These are phyloP conservation scores for Poicephalus gulielmi DNA, from an alignment of 2,113 vertebrate genomes.

Conservation along the genomic window DNA sequence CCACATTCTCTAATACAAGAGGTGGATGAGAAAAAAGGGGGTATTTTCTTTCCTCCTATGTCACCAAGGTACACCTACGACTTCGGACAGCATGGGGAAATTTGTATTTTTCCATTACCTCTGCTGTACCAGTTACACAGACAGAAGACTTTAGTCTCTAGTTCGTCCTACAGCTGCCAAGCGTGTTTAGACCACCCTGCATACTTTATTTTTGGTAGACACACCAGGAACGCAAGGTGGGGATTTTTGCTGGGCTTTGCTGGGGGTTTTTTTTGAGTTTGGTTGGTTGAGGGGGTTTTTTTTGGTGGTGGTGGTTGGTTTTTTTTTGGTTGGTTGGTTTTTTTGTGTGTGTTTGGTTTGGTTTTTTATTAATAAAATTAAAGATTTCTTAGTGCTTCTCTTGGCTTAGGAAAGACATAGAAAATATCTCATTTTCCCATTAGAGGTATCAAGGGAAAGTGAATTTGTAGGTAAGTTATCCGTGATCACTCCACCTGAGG, in stretches of 20 bases:
- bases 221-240: not conserved
- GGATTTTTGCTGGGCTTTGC: not conserved
- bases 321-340: no score
- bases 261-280: not conserved
- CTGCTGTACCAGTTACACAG: not conserved
- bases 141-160: not conserved
- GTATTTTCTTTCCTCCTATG: not conserved
- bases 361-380: not conserved
- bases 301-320: not conserved
- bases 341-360: no score
- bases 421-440: not conserved
- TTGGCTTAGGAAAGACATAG: not conserved
- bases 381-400: not conserved
- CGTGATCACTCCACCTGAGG: not conserved
- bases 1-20: not conserved
- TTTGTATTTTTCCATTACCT: not conserved
- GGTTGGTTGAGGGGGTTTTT: not conserved
- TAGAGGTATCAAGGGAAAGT: not conserved
- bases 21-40: not conserved
- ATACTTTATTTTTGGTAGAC: not conserved
- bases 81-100: not conserved
- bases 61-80: not conserved
- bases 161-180: not conserved
- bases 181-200: not conserved
- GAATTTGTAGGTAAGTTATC: not conserved